phyloP scores from a whole-genome alignment of 2,113 vertebrate genomes.

The Spheniscus mendiculus region DNA sequence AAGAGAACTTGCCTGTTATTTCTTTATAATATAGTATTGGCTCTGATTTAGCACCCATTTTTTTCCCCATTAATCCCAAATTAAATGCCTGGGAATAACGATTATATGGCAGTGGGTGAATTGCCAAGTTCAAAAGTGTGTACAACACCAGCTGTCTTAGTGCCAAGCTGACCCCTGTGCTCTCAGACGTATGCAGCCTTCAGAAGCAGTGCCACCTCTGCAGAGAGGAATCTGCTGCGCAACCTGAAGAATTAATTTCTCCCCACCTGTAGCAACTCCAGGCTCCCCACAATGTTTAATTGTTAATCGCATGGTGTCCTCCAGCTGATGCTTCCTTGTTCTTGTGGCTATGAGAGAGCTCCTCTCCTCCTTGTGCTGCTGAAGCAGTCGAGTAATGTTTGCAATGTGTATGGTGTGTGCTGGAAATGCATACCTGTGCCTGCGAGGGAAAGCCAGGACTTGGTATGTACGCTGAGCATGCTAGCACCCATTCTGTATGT shows the following conservation, averaged over 20 bases:
- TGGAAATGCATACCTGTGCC: not conserved
- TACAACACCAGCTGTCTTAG: not conserved
- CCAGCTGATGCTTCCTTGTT: not conserved
- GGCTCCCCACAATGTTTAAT: not conserved
- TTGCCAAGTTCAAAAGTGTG: not conserved
- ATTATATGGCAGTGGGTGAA: not conserved
- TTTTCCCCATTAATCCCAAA: not conserved
- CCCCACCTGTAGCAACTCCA: not conserved
- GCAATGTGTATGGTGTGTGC: rapidly evolving
- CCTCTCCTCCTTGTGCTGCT: not conserved
- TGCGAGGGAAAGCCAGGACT: not conserved
- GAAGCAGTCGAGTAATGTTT: not conserved
- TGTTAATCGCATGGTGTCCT: not conserved
- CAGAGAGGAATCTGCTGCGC: not conserved
- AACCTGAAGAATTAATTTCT: not conserved
- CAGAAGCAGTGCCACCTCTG: not conserved
- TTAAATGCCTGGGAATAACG: not conserved
- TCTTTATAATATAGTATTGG: not conserved
- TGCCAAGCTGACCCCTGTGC: not conserved
- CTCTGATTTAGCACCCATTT: not conserved
- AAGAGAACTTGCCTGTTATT: not conserved
- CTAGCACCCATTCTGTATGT: not conserved
- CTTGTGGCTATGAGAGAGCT: not conserved
- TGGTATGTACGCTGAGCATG: rapidly evolving
- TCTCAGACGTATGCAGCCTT: rapidly evolving